Conservation (phyloP, 2,113 vertebrate genomes). For the Zingel zingel region DNA sequence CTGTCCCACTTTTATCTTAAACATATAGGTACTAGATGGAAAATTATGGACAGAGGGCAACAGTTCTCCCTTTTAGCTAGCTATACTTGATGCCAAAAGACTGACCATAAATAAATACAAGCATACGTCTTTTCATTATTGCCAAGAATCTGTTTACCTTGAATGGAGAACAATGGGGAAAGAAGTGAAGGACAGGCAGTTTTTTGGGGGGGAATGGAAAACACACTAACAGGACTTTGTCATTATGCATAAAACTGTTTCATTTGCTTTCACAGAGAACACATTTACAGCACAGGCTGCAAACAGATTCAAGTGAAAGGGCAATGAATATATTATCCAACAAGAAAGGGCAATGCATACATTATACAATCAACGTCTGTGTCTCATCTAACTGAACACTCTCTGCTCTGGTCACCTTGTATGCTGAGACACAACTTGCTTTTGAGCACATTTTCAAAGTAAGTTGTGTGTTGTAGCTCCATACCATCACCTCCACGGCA, state of each 20-base stretch:
- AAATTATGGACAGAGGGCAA: constrained; percentile 39
- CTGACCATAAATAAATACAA: constrained; percentile 3
- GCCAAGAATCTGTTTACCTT: constrained; percentile 76
- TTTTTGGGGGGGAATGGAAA: constrained; percentile 45
- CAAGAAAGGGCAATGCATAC: constrained; percentile 80
- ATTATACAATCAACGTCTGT: constrained; percentile 75
- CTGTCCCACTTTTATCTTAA: constrained; percentile 64
- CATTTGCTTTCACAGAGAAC: constrained; percentile 68
- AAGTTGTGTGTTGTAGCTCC: constrained; percentile 1
- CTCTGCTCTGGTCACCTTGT: constrained; percentile 44
- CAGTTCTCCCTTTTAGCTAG: constrained; percentile 42
- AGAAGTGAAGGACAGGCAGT: neutral
- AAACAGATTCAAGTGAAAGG: constrained; percentile 73
- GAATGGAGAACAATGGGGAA: constrained; percentile 59
- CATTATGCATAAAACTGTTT: constrained; percentile 79
- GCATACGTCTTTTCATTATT: constrained; percentile 83
- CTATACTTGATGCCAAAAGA: constrained; percentile 43
- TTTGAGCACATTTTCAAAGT: constrained; percentile 39
- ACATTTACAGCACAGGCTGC: constrained; percentile 64
- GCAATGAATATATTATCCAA: constrained; percentile 79
- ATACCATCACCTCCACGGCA: neutral
- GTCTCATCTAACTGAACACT: constrained; percentile 48
- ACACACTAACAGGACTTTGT: constrained; percentile 78
- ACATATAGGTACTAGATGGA: constrained; percentile 35
- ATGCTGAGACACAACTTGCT: constrained; percentile 19